These are phyloP conservation scores for Polypedilum vanderplanki DNA, from an alignment of 1,140 invertebrate genomes.

Conservation along the genomic window DNA sequence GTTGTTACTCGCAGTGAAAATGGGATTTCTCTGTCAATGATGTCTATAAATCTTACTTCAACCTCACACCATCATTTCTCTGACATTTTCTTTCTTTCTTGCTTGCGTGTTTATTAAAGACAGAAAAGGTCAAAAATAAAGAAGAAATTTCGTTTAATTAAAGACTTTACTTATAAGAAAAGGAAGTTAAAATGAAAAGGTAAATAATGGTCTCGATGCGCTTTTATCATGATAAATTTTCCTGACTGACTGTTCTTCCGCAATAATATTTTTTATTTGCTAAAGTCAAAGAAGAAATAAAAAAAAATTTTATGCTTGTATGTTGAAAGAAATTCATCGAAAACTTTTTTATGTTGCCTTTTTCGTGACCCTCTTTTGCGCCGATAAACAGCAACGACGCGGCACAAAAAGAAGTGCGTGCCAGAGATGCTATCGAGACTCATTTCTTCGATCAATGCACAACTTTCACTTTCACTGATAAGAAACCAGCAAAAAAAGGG, in stretches of 20 bases:
- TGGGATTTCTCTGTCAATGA: slow-evolving; percentile 10
- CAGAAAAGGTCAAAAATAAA: too few species aligned
- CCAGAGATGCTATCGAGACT: not conserved
- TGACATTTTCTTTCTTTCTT: too few species aligned
- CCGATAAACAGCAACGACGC: not conserved
- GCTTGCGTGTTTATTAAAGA: too few species aligned
- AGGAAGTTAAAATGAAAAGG: not conserved
- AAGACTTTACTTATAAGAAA: not conserved
- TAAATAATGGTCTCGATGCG: not conserved
- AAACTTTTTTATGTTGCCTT: not conserved
- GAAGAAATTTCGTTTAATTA: not conserved
- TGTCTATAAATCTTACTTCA: not conserved
- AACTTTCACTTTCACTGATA: not conserved
- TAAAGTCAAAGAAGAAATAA: too few species aligned
- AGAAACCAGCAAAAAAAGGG: not conserved
- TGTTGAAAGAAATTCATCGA: slow-evolving; percentile 17
- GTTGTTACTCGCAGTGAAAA: not conserved
- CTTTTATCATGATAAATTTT: not conserved
- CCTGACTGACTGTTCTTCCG: not conserved
- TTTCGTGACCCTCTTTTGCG: not conserved
- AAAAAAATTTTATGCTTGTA: not conserved
- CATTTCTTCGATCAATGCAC: not conserved
- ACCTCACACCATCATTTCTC: not conserved
- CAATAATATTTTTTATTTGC: not conserved
- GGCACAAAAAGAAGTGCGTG: not conserved